Base-by-base conservation (phyloP, 2,797 vertebrate genomes). In the Triplophysa bombifrons region DNA sequence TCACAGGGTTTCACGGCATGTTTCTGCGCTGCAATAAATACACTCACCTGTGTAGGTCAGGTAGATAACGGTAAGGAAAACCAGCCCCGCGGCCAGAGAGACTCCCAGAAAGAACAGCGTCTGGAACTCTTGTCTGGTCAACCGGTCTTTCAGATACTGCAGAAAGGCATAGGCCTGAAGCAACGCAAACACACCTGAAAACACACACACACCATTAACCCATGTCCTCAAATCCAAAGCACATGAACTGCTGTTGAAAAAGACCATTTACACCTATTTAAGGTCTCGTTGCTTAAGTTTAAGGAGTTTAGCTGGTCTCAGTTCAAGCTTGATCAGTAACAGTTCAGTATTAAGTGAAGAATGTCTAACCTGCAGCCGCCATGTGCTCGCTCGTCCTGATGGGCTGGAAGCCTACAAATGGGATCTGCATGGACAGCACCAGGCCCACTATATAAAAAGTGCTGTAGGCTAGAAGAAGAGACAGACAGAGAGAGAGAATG, bases 81-180 rank as follows among this genome's bases (percentile, higher is more conserved):
- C 98, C 68, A 92, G 89, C 27, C 97, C 96, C 12, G 98, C 98
- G 82, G 97, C 96, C 34, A 99, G 90, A 9, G 98, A 98, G 46
- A 99, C 96, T 2, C 97, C 98, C 80, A 99, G 93, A 90, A 99
- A 98, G 93, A 99, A 99, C 27, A 99, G 93, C 0, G 96, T 99
- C 93, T 99, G 98, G 89, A 99, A 99, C 91, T 99, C 98, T 86
- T 99, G 98, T 83, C 94, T 96, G 84, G 98, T 99, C 85, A 99
- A 90, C 85, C 96, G 90, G 89, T 99, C 97, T 93, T 98, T 96
- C 87, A 99, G 92, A 91, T 98, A 99, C 88, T 98, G 96, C 85
- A 99, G 93, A 90, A 99, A 98, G 0, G 98, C 96, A 41, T 99
- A 99, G 0, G 95, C 97, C 91, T 99, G 98, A 73, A 99, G 93